phyloP scores from a whole-genome alignment of 2,797 vertebrate species.

The Aulostomus chinensis region DNA sequence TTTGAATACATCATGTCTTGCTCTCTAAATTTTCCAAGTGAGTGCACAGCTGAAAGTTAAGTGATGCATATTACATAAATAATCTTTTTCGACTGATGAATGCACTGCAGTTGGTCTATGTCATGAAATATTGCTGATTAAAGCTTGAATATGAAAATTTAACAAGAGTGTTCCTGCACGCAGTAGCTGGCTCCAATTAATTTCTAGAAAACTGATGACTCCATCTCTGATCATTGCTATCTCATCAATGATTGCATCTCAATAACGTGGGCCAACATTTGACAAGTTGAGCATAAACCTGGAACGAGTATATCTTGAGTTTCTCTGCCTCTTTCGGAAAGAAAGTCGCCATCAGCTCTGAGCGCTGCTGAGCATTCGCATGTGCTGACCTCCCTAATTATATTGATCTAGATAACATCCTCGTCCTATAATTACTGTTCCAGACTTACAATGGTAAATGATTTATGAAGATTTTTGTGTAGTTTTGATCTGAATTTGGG shows the following conservation, averaged over 20 bases:
- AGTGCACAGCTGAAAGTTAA: not conserved
- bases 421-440: conserved; percentile 4
- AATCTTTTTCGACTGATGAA: not conserved
- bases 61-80: not conserved
- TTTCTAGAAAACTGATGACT: not conserved
- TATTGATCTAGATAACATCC: too few species aligned
- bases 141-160: not conserved
- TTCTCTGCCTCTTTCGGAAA: too few species aligned
- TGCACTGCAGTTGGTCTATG: too few species aligned
- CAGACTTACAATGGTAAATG: conserved; percentile 12
- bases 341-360: too few species aligned
- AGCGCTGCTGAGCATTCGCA: too few species aligned
- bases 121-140: not conserved
- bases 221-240: not conserved
- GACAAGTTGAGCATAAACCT: too few species aligned
- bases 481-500: too few species aligned
- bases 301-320: too few species aligned
- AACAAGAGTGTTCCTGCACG: not conserved
- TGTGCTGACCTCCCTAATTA: too few species aligned
- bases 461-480: conserved; percentile 17
- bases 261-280: too few species aligned
- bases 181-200: not conserved
- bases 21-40: not conserved
- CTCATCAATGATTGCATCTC: not conserved
- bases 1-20: not conserved